These are phyloP conservation scores for Smithornis capensis DNA, from an alignment of 2,113 vertebrate genomes.

Conservation along the genomic window DNA sequence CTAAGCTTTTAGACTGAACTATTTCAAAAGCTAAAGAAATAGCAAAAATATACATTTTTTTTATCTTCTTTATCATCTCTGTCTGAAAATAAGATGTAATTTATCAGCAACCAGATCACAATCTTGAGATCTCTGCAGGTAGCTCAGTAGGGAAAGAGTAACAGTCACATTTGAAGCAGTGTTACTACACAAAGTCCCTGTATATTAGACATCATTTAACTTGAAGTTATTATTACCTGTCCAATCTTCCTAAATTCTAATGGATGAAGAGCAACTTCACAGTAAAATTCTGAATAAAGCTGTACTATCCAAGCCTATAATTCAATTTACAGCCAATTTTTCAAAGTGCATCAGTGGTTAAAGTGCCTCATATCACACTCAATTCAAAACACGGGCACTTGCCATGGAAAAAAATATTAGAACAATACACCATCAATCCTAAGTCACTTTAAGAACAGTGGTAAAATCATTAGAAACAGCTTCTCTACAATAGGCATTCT, in stretches of 20 bases:
- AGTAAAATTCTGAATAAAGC: neutral
- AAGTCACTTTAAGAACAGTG: neutral
- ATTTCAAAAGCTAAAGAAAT: neutral
- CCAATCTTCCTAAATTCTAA: neutral
- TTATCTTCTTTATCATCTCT: neutral
- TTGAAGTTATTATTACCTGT: neutral
- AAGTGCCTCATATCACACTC: neutral
- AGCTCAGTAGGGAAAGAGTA: neutral
- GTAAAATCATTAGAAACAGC: neutral
- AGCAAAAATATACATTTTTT: neutral
- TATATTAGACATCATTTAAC: neutral
- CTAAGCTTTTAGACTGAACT: neutral
- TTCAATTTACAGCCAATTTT: neutral
- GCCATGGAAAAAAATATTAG: neutral
- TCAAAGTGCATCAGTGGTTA: neutral
- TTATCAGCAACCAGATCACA: neutral
- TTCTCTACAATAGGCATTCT: neutral
- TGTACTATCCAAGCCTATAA: neutral
- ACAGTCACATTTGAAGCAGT: neutral
- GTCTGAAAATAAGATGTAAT: neutral
- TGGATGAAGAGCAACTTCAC: neutral
- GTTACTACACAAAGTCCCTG: neutral
- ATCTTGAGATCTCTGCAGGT: neutral
- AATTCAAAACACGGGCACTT: neutral
- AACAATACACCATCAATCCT: neutral